A percentile compares a stretch with the other conserved stretches of the same genome.
These are phyloP conservation scores for Drosophila bifasciata DNA, from an alignment of 1,140 invertebrate genomes.

Conservation along the genomic window DNA sequence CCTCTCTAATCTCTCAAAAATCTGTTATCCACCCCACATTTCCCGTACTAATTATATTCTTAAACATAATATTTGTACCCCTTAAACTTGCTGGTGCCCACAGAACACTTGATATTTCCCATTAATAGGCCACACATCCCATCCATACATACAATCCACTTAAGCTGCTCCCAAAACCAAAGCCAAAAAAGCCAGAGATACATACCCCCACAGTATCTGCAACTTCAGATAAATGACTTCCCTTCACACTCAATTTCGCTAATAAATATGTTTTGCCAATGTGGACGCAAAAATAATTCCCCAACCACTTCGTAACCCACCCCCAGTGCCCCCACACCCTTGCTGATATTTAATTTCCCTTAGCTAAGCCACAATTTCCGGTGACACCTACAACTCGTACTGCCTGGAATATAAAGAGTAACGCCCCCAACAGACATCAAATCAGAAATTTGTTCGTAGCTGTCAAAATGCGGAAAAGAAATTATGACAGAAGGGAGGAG, in stretches of 20 bases:
- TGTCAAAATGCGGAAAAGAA: conserved; percentile 67
- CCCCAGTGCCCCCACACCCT: neutral
- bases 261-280: conserved; percentile 64
- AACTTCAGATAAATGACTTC: conserved; percentile 17
- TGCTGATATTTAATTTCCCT: conserved; percentile 70
- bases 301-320: neutral
- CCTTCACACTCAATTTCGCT: conserved; percentile 67
- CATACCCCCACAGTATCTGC: too few species aligned
- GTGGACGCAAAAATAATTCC: conserved; percentile 45
- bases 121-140: conserved; percentile 12
- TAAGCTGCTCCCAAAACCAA: conserved; percentile 39
- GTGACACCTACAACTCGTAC: conserved; percentile 69
- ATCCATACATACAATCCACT: conserved; percentile 52
- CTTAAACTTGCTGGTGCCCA: neutral
- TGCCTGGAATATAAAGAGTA: conserved; percentile 21
- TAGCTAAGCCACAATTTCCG: conserved; percentile 74
- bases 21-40: neutral
- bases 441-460: conserved; percentile 62
- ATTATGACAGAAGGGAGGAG: conserved; percentile 62
- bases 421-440: conserved; percentile 63
- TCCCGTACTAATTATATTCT: neutral
- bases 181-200: too few species aligned
- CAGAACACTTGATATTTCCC: neutral
- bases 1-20: neutral
- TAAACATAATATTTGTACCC: neutral